These are phyloP conservation scores for Hydractinia symbiolongicarpus DNA, from an alignment of 30 jellyfish, hydroid and myxozoan genomes.

Conservation along the genomic window DNA sequence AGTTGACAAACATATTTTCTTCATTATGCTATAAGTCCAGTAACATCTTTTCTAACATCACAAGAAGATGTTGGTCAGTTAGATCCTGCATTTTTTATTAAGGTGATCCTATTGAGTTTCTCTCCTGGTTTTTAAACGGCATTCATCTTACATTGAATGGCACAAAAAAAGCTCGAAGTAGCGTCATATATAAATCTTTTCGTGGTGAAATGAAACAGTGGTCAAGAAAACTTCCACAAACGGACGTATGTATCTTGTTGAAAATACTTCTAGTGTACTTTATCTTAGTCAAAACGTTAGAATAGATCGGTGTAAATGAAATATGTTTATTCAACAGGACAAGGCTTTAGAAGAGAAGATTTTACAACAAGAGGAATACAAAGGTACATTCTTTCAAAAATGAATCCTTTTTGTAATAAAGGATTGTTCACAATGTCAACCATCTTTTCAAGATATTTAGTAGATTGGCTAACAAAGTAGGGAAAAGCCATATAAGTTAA, in stretches of 20 bases:
- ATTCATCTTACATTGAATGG: constrained; percentile 85
- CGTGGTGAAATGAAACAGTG: constrained; percentile 87
- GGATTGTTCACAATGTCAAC: too few species aligned
- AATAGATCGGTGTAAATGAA: neutral
- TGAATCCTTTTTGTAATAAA: too few species aligned
- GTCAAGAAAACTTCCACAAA: constrained; percentile 66
- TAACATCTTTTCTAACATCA: neutral
- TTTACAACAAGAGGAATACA: constrained; percentile 45
- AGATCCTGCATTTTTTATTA: neutral
- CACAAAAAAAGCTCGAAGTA: constrained; percentile 73
- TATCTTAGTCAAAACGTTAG: neutral
- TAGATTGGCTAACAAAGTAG: too few species aligned
- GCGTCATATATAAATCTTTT: constrained; percentile 77
- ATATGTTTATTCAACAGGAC: constrained; percentile 24
- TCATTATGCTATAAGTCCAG: too few species aligned
- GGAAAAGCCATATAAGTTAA: too few species aligned
- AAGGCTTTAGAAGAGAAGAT: constrained; percentile 55
- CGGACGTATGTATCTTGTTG: constrained; percentile 48
- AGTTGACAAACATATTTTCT: too few species aligned
- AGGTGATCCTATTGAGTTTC: constrained; percentile 89
- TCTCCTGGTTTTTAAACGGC: constrained; percentile 89
- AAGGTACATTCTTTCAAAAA: constrained; percentile 35
- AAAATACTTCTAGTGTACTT: neutral
- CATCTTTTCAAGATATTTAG: too few species aligned
- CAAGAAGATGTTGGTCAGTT: neutral